A percentile compares a stretch with the other conserved stretches of the same genome.
Evolutionary conservation across 2,888 invertebrate genomes (phyloP).

Genomic region (Parthenolecanium corni): DNA sequence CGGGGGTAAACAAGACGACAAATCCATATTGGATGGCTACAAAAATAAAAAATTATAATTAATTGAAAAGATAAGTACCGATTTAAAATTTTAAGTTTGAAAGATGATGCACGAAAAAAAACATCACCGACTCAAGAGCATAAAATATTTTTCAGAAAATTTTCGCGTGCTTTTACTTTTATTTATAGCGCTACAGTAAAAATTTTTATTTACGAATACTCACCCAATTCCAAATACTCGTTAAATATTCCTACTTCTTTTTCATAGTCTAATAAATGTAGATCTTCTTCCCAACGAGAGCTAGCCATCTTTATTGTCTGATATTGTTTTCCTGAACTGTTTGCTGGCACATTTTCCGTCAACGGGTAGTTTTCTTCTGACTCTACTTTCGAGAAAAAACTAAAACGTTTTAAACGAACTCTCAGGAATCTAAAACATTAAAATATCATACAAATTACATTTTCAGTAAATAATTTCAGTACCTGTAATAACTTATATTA

Average conservation of each 20-base stretch:
- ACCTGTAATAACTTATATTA: no score
- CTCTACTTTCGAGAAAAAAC: background rate
- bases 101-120: background rate
- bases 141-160: no score
- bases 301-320: background rate
- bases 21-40: constrained; percentile 79
- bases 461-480: no score
- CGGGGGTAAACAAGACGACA: constrained; percentile 93
- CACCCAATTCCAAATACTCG: constrained; percentile 97
- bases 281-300: constrained; percentile 75
- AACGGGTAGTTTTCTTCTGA: background rate
- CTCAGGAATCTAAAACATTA: background rate
- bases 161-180: no score
- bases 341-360: background rate
- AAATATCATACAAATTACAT: background rate
- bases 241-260: constrained; percentile 67
- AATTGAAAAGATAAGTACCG: background rate
- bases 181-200: no score
- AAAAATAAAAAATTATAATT: constrained; percentile 5
- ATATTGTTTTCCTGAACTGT: background rate
- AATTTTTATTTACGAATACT: constrained; percentile 29
- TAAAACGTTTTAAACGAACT: background rate
- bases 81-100: background rate
- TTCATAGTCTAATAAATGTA: constrained; percentile 69
- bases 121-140: background rate